A percentile compares a stretch with the other conserved stretches of the same genome.
These are phyloP conservation scores for Hephaestus fuliginosus DNA, from an alignment of 2,797 vertebrate genomes.

Conservation along the genomic window DNA sequence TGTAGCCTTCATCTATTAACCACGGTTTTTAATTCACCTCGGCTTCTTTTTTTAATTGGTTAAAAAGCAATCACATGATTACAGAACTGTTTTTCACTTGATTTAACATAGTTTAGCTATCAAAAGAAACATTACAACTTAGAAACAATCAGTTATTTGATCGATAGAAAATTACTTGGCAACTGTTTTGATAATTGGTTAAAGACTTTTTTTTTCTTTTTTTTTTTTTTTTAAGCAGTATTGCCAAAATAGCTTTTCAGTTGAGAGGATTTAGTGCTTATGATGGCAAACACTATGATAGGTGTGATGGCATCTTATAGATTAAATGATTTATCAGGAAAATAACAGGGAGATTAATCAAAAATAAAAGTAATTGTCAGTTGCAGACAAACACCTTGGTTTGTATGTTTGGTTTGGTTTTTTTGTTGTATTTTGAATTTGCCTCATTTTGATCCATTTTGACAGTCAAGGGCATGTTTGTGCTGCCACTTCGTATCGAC, in stretches of 20 bases:
- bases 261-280: not conserved
- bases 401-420: not conserved
- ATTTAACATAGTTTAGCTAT: not conserved
- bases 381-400: not conserved
- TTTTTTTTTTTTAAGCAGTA: not conserved
- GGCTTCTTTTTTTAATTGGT: not conserved
- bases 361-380: no score
- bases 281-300: no score
- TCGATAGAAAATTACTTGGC: not conserved
- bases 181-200: not conserved
- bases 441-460: not conserved
- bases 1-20: slow-evolving; percentile 11
- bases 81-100: not conserved
- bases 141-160: no score
- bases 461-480: not conserved
- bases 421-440: not conserved
- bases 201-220: not conserved
- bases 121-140: not conserved
- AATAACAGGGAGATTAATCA: not conserved
- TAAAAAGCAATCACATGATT: not conserved
- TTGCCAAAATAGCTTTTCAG: not conserved
- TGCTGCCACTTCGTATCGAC: not conserved
- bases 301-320: not conserved
- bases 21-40: not conserved
- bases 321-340: not conserved